Percentiles rank a stretch among this genome's conserved stretches.
Conservation (phyloP, 1,140 invertebrate genomes). For the Ganaspis sp. region DNA sequence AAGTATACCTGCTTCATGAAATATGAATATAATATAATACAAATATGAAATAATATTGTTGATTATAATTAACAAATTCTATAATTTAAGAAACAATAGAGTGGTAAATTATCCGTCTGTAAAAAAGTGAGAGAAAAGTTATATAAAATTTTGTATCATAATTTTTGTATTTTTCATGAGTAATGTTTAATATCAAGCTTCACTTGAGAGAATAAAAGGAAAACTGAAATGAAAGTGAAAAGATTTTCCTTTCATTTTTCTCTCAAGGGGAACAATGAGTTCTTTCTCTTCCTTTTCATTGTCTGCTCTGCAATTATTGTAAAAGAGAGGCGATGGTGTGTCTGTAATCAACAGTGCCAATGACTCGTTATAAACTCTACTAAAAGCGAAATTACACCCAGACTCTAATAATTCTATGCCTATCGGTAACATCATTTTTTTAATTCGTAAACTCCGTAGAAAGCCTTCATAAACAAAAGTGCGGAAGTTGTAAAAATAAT, state of each 20-base stretch:
- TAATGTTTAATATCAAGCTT: too few species aligned
- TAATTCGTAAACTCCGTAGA: neutral
- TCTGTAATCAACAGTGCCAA: neutral
- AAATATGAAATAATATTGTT: too few species aligned
- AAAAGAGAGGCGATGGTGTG: neutral
- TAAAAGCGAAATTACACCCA: neutral
- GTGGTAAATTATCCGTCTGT: too few species aligned
- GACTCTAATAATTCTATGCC: neutral
- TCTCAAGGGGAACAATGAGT: neutral
- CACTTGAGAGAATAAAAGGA: too few species aligned
- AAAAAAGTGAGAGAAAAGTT: too few species aligned
- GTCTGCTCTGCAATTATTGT: slow-evolving; percentile 4
- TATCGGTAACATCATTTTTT: neutral
- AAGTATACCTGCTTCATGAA: too few species aligned
- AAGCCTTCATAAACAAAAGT: neutral
- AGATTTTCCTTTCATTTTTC: neutral
- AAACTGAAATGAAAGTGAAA: neutral
- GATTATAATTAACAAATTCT: too few species aligned
- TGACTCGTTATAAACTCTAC: neutral
- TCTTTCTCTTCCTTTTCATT: slow-evolving; percentile 9
- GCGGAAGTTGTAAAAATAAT: slow-evolving; percentile 8
- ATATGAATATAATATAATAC: too few species aligned
- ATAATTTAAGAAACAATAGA: too few species aligned
- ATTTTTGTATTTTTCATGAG: too few species aligned
- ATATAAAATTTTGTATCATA: too few species aligned